Evolutionary conservation across 2,797 vertebrate genomes (phyloP).

Genomic region (Tadarida brasiliensis): DNA sequence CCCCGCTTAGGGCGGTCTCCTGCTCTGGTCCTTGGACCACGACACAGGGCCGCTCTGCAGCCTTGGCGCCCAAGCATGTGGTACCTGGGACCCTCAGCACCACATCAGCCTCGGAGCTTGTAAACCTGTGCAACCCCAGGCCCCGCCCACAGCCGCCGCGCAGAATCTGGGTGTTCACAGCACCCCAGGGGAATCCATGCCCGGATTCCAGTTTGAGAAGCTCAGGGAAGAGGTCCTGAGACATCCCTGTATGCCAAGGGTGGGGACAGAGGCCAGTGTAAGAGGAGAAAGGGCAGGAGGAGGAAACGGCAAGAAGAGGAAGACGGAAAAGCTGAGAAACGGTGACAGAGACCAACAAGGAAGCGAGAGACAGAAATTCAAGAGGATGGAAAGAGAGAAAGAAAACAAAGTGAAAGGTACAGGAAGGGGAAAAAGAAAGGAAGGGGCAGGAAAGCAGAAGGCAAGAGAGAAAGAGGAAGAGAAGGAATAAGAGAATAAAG

Average conservation of each 20-base stretch:
- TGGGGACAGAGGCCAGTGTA: accelerated
- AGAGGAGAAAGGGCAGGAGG: neutral
- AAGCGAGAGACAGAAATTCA: neutral
- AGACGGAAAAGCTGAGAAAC: no score
- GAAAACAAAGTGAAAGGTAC: no score
- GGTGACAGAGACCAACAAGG: neutral
- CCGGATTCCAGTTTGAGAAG: accelerated
- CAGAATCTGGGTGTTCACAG: neutral
- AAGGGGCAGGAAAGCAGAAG: accelerated
- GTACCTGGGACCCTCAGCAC: neutral
- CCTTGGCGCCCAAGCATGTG: neutral
- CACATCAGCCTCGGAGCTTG: neutral
- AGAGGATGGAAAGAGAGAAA: neutral
- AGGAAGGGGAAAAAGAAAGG: no score
- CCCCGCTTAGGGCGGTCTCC: accelerated
- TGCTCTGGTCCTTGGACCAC: neutral
- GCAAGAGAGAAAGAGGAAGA: neutral
- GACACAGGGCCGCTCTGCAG: neutral
- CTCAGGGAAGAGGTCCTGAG: neutral
- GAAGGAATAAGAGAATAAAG: neutral
- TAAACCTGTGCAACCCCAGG: neutral
- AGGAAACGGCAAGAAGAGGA: neutral
- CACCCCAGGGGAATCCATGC: accelerated
- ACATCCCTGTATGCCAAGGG: neutral
- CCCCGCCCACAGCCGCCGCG: accelerated